Base-by-base conservation (phyloP, 2,113 vertebrate species). In the Numida meleagris region DNA sequence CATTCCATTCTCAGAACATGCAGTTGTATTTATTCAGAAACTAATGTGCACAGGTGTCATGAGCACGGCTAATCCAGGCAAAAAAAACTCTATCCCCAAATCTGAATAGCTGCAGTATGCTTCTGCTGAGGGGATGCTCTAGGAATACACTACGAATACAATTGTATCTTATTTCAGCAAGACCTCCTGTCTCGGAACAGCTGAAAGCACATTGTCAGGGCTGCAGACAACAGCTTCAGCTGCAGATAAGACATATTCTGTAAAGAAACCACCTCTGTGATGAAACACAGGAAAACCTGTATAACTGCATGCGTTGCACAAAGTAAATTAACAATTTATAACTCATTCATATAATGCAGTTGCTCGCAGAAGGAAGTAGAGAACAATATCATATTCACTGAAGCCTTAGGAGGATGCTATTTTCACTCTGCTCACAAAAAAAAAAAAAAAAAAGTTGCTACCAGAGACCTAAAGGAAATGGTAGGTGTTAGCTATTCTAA, bases 321-420 rank as follows among this genome's bases (percentile, higher is more conserved):
- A 92, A 90, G n/a, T 77, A 92, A 91, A 91, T 85, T 61, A 95
- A 58, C 75, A 77, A 94, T 88, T 89, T 88, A 73, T 70, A 82
- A 23, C 25, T 89, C 51, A 23, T 86, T 84, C 86, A 66, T 43
- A 33, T 85, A 79, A 85, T 58, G 75, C 45, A 67, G 58, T 76
- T 94, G 48, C 89, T 91, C 10, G 1, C 45, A 70, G n/a, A 34
- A 73, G 71, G 59, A 85, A 90, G 62, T n/a, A 76, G 74, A 61
- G 51, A 79, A 40, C 10, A 71, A n/a, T 50, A 63, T 8, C 53
- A 13, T 48, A 58, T 50, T 89, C 42, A 62, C 59, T 38, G 59
- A 74, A 87, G 67, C n/a, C 82, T 89, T 73, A 92, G 75, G 19
- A 85, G 76, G 71, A 70, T 24, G 8, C 40, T 66, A 4, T 90